Base-by-base conservation (phyloP, 2,888 invertebrate genomes). In the Tetranychus truncatus region DNA sequence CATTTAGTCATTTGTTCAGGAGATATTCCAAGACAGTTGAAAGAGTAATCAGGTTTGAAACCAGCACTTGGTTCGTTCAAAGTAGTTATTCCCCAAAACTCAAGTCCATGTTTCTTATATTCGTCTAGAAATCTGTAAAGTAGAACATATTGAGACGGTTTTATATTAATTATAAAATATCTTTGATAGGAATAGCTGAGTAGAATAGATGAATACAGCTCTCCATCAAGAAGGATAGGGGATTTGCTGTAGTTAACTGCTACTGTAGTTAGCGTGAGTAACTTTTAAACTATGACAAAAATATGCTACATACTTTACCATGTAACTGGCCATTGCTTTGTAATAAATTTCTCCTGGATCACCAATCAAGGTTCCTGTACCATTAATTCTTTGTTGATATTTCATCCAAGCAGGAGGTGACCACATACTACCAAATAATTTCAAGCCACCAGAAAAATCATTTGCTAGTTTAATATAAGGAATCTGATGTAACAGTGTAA, bases 281-380 rank as follows among this genome's bases (percentile, higher is more conserved):
- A n/a, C n/a, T n/a, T n/a, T n/a, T n/a, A n/a, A n/a, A n/a, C n/a
- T n/a, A n/a, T n/a, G n/a, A n/a, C n/a, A n/a, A n/a, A n/a, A n/a
- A n/a, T n/a, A n/a, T n/a, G n/a, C n/a, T n/a, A n/a, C 66, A 69
- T 80, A 88, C 86, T 87, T 89, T 2, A 91, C 80, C 81, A 90
- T 88, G 81, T 94, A 95, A 78, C 91, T 85, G 0, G 92, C 92
- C 85, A 89, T 95, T 0, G 88, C 81, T 81, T 91, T 89, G 81
- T 89, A 92, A 82, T 87, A 90, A 72, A 80, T 79, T n/a, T 69
- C 78, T 6, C 78, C 79, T 1, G 78, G 77, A 1, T 84, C 79
- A 1, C 78, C 77, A 75, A 81, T 82, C 55, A 86, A 78, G 66
- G 79, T 79, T 45, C 85, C 86, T 79, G 82, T 72, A 85, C 87